Evolutionary conservation across 2,113 vertebrate genomes (phyloP), one percentile per base, ranked within the genome.

Genomic region (Haplotaxodon microlepis): DNA sequence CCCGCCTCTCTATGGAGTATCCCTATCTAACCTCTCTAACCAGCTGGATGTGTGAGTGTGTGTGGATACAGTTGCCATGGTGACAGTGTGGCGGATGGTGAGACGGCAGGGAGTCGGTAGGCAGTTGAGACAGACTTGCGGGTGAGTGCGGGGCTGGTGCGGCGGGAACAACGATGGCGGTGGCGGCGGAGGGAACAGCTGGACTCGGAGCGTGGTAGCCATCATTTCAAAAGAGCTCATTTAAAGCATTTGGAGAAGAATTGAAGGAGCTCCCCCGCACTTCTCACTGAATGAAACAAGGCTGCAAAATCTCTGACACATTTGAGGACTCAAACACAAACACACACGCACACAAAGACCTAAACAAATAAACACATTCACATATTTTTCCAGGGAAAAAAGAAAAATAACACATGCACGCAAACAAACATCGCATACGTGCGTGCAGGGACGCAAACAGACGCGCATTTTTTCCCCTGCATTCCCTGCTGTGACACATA

Each of bases 1-100:
- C 90, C 94, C 86, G 85, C 90, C 91, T 92, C 92, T 94, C 84
- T 84, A 19, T 76, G 84, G 88, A 94, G 88, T 94, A 93, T 96
- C 94, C 93, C 88, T 86, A 88, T 94, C 85, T 94, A 95, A 95
- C 92, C 93, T 90, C 92, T 86, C 87, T 31, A 88, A 87, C 90
- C 29, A 82, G 88, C 91, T 93, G 90, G 78, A 93, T 90, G 88
- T 84, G 82, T 78, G 79, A 85, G 89, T 92, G 86, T 93, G 89
- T 94, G 94, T 93, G 94, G 95, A 95, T 84, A 92, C 95, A 95
- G 96, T 96, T 96, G 94, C 95, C 94, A 97, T 97, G 93, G 96
- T 61, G 95, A 97, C 95, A 85, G 90, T 87, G 93, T 92, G 92
- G 92, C 54, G 84, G 93, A 93, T 93, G 90, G 89, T 88, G 91